Evolutionary conservation across 2,797 vertebrate genomes (phyloP).

Genomic region (Falco concolor): DNA sequence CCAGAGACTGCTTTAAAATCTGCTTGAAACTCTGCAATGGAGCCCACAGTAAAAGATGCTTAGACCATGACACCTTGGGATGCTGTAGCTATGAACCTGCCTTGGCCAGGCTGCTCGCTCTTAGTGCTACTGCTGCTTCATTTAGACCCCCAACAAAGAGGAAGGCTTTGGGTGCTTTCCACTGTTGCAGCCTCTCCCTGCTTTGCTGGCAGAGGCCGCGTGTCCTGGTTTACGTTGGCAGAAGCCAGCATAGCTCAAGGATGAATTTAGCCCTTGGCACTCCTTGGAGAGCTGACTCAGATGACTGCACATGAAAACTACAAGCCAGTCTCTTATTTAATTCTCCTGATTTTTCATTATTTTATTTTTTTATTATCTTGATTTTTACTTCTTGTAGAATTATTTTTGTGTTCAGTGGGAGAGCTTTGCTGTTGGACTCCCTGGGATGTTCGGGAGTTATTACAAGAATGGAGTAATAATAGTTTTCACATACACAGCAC

Average conservation of each 20-base stretch:
- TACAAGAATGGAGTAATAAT: background rate
- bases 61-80: background rate
- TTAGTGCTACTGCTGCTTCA: background rate
- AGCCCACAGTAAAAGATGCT: background rate
- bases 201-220: slow-evolving; percentile 28
- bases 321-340: slow-evolving; percentile 43
- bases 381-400: background rate
- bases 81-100: background rate
- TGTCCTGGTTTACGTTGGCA: slow-evolving; percentile 65
- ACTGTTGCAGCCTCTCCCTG: slow-evolving; percentile 22
- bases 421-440: background rate
- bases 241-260: slow-evolving; percentile 49
- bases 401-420: background rate
- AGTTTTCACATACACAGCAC: background rate
- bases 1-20: background rate
- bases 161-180: slow-evolving; percentile 39
- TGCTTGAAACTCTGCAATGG: background rate
- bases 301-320: slow-evolving; percentile 60
- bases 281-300: slow-evolving; percentile 60
- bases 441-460: background rate
- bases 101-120: background rate
- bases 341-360: background rate
- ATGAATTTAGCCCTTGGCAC: slow-evolving; percentile 63
- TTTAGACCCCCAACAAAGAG: slow-evolving; percentile 42
- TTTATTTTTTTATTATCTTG: background rate